Conservation (phyloP, 2,113 vertebrate species). For the Puntigrus tetrazona region DNA sequence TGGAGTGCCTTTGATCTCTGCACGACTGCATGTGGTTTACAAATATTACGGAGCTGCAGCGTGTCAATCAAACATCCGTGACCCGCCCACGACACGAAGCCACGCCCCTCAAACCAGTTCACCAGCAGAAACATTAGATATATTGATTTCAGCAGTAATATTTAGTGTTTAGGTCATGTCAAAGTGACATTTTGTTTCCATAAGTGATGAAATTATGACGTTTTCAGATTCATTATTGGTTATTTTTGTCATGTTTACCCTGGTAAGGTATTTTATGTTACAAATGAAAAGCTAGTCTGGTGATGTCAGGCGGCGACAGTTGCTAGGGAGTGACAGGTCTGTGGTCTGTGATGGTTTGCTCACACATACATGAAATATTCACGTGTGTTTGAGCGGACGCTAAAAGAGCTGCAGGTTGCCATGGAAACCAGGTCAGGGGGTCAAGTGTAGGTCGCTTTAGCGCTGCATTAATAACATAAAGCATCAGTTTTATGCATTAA, state of each 20-base stretch:
- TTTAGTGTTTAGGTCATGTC: background rate
- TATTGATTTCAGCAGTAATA: background rate
- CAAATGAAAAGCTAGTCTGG: too few species aligned
- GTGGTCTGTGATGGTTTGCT: too few species aligned
- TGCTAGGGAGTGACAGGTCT: too few species aligned
- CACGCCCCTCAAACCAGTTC: background rate
- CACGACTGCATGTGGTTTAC: background rate
- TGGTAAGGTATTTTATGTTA: too few species aligned
- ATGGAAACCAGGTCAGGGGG: background rate
- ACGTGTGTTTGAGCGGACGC: background rate
- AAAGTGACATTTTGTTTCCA: background rate
- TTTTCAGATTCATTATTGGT: background rate
- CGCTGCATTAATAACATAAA: background rate
- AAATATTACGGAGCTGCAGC: background rate
- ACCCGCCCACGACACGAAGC: background rate
- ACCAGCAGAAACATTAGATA: background rate
- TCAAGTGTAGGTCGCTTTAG: background rate
- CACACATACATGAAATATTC: background rate
- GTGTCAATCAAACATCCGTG: background rate
- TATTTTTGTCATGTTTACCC: too few species aligned
- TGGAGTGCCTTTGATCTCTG: conserved; percentile 40
- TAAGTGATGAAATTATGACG: background rate
- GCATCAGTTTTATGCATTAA: background rate
- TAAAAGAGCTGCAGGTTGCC: background rate
- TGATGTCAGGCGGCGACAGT: too few species aligned